These are phyloP conservation scores for Salticus scenicus DNA, from an alignment of 2,888 invertebrate species.

Conservation along the genomic window DNA sequence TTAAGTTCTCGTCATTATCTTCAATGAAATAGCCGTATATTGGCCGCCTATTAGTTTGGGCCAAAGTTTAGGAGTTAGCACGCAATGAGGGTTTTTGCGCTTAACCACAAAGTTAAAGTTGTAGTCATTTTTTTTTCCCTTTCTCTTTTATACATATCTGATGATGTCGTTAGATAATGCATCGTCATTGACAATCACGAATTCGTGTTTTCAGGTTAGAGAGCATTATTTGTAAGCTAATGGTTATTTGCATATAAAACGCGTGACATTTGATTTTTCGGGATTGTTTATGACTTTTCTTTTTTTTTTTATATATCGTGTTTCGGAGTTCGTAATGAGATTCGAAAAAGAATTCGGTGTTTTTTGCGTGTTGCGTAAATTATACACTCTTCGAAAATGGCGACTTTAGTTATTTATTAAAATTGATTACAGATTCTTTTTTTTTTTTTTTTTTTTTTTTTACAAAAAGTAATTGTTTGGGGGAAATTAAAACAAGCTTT, in stretches of 20 bases:
- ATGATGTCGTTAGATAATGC: slow-evolving; percentile 6
- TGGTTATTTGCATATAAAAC: slow-evolving; percentile 6
- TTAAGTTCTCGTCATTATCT: slow-evolving; percentile 36
- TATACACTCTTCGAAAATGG: too few species aligned
- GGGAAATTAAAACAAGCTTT: too few species aligned
- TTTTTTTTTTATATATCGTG: too few species aligned
- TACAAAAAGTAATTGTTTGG: too few species aligned
- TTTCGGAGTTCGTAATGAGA: too few species aligned
- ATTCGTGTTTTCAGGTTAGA: background rate
- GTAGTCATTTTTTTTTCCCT: background rate
- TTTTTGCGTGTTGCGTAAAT: too few species aligned
- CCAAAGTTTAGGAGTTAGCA: slow-evolving; percentile 23
- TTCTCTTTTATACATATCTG: background rate
- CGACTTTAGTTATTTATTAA: too few species aligned
- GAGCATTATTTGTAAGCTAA: slow-evolving; percentile 6
- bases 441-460: too few species aligned
- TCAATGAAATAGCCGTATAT: slow-evolving; percentile 3
- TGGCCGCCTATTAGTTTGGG: slow-evolving; percentile 41
- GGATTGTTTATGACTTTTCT: background rate
- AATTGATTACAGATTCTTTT: too few species aligned
- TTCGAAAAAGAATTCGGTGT: too few species aligned
- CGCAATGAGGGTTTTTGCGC: background rate
- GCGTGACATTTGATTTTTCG: background rate
- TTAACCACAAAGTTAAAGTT: background rate
- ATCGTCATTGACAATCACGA: background rate